Conservation (phyloP, 2,113 vertebrate genomes). For the Pseudopipra pipra region DNA sequence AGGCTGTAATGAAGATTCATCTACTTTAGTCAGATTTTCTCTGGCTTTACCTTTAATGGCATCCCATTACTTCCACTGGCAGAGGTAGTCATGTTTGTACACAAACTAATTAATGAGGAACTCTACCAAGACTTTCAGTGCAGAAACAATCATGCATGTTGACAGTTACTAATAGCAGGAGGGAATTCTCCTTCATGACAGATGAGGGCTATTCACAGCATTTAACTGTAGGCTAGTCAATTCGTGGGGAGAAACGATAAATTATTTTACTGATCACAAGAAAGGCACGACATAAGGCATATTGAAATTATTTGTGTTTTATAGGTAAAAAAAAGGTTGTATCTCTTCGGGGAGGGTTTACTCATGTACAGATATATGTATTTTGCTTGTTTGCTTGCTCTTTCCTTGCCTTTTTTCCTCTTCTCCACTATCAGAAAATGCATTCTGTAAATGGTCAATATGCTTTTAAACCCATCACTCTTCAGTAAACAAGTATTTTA, state of each 20-base stretch:
- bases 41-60: slow-evolving; percentile 29
- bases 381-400: not conserved
- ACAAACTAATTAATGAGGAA: slow-evolving; percentile 61
- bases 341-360: not conserved
- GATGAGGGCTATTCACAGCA: slow-evolving; percentile 37
- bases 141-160: slow-evolving; percentile 51
- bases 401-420: not conserved
- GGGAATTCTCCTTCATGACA: slow-evolving; percentile 50
- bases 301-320: not conserved
- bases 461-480: not conserved
- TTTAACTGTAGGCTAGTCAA: not conserved
- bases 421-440: not conserved
- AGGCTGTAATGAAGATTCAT: slow-evolving; percentile 50
- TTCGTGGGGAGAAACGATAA: not conserved
- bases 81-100: slow-evolving; percentile 61
- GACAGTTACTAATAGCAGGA: slow-evolving; percentile 65
- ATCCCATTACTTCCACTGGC: slow-evolving; percentile 43
- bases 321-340: not conserved
- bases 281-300: not conserved
- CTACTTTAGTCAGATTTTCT: slow-evolving; percentile 10
- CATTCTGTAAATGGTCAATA: not conserved
- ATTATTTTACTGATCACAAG: not conserved
- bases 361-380: not conserved
- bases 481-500: not conserved
- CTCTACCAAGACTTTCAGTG: slow-evolving; percentile 51